phyloP scores from a whole-genome alignment of 2,797 vertebrate species.

The Epinephelus malabaricus region DNA sequence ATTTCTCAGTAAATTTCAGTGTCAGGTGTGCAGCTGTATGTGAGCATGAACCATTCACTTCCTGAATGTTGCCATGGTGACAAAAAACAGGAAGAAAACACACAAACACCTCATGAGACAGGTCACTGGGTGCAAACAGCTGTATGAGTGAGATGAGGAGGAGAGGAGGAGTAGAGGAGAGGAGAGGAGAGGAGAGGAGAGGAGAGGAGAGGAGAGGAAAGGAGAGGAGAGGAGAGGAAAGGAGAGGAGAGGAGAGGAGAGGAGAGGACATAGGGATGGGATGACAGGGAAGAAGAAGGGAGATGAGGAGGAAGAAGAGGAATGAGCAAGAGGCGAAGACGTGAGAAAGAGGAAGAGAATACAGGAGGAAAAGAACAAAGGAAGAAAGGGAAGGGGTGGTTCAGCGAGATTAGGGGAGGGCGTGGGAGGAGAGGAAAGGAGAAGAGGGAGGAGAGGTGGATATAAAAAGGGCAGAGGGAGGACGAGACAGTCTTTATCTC shows the following conservation, averaged over 20 bases:
- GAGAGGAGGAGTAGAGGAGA: neutral
- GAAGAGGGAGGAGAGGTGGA: too few relatives aligned
- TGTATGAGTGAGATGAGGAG: neutral
- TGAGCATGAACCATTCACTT: slow-evolving; percentile 2
- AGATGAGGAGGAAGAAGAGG: too few relatives aligned
- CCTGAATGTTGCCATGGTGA: slow-evolving; percentile 35
- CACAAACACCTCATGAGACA: slow-evolving; percentile 26
- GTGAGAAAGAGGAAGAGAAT: too few relatives aligned
- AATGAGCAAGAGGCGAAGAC: neutral
- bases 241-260: neutral
- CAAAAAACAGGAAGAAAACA: slow-evolving; percentile 51
- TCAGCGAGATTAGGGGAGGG: neutral
- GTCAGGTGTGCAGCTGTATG: slow-evolving; percentile 11
- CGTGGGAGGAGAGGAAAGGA: too few relatives aligned
- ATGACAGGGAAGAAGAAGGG: neutral
- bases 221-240: too few relatives aligned
- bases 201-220: neutral
- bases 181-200: too few relatives aligned
- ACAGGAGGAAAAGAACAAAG: too few relatives aligned
- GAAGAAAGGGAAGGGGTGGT: too few relatives aligned
- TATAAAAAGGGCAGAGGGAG: neutral
- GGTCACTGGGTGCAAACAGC: slow-evolving; percentile 48
- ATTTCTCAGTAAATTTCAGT: too few relatives aligned
- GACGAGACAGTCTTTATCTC: neutral
- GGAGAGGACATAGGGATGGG: too few relatives aligned